Evolutionary conservation across 2,888 invertebrate genomes (phyloP).

Genomic region (Cataglyphis rosenhaueri): DNA sequence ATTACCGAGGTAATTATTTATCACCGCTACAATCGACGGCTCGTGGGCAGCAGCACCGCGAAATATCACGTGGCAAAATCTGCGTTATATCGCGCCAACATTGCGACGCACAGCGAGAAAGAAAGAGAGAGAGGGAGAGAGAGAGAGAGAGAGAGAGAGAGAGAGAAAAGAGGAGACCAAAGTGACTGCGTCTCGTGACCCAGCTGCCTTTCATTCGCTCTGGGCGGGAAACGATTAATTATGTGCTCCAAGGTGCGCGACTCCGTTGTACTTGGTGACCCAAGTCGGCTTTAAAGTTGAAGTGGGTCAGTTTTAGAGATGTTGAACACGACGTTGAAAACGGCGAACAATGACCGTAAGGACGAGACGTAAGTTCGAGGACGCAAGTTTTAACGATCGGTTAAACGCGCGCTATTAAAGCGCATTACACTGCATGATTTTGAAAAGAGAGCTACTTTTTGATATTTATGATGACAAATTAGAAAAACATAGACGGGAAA

Average conservation of each 20-base stretch:
- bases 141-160: slow-evolving; percentile 5
- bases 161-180: slow-evolving; percentile 40
- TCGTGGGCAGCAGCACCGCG: slow-evolving; percentile 48
- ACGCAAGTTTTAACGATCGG: slow-evolving; percentile 21
- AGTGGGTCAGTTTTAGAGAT: slow-evolving; percentile 42
- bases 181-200: slow-evolving; percentile 49
- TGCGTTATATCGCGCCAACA: slow-evolving; percentile 44
- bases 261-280: slow-evolving; percentile 35
- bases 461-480: slow-evolving; percentile 21
- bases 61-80: slow-evolving; percentile 61
- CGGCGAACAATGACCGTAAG: neutral
- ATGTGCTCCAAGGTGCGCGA: slow-evolving; percentile 39
- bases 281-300: slow-evolving; percentile 34
- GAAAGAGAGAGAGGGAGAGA: slow-evolving; percentile 14
- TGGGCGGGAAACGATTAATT: slow-evolving; percentile 62
- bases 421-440: slow-evolving; percentile 25
- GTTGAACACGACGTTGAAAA: slow-evolving; percentile 40
- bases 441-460: neutral
- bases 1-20: slow-evolving; percentile 69
- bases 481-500: neutral
- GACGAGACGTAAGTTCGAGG: slow-evolving; percentile 11
- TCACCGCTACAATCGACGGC: slow-evolving; percentile 62
- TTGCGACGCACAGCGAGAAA: neutral
- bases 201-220: slow-evolving; percentile 46
- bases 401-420: slow-evolving; percentile 25